Base-by-base conservation (phyloP, 1,140 invertebrate species). In the Parapsyche elsis region DNA sequence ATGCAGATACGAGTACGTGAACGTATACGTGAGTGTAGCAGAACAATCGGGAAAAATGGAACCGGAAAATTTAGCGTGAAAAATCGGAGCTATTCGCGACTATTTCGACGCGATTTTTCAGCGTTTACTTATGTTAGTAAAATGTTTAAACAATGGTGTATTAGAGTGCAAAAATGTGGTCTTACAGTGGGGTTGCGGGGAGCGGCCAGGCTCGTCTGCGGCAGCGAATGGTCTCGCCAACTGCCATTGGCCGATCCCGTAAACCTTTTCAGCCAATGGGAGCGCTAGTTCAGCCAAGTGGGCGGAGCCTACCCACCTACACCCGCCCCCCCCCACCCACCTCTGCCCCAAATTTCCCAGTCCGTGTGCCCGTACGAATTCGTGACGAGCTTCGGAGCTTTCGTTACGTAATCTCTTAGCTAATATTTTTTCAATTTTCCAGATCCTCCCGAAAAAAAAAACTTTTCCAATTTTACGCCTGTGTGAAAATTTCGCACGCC, bases 201-300 rank as follows among this genome's bases (percentile, higher is more conserved):
- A 77, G 71, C 79, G 80, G 71, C 59, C 81, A 53, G 81, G 76
- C 76, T 21, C 81, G 79, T 83, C 81, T 83, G 81, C 70, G 75
- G 76, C 78, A 75, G 79, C 45, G 21, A 24, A n/a, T 4, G 19
- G 57, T 71, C 44, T 26, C 46, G 57, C 30, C 76, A 78, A 45
- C 26, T 67, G 76, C 78, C 78, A 76, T 80, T 78, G 80, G 82
- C 16, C 71, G 26, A 73, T 76, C 23, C 9, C 46, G 21, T 24
- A 46, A 19, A 53, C 53, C 57, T 9, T 10, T 45, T 9, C 74
- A 14, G 21, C 78, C 71, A 44, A 49, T 53, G 0, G 16, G 38
- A 10, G 53, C 67, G 23, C 38, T 44, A 23, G 61, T 30, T 21
- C 5, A 4, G 12, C 64, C 21, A 21, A 23, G 64, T 19, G 14